Conservation (phyloP, 2,888 invertebrate species). For the Aphodius sticticus region DNA sequence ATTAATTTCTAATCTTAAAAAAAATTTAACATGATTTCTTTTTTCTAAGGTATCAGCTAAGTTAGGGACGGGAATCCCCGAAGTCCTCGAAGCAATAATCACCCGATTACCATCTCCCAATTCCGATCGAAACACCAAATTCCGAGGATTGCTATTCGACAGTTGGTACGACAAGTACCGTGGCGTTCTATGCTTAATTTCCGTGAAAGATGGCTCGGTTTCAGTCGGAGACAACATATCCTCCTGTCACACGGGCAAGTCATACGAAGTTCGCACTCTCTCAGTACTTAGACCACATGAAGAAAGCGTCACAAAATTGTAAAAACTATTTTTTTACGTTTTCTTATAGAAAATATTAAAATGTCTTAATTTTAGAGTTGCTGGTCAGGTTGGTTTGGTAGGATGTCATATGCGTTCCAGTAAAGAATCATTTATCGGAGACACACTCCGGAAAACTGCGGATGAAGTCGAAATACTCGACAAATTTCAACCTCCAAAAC, state of each 20-base stretch:
- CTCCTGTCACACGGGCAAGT: slow-evolving; percentile 74
- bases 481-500: slow-evolving; percentile 73
- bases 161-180: slow-evolving; percentile 92
- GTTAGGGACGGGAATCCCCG: slow-evolving; percentile 82
- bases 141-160: slow-evolving; percentile 89
- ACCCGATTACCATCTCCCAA: slow-evolving; percentile 79
- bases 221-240: slow-evolving; percentile 78
- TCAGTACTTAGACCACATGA: slow-evolving; percentile 84
- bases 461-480: slow-evolving; percentile 66
- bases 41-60: slow-evolving; percentile 83
- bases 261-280: slow-evolving; percentile 80
- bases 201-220: slow-evolving; percentile 79
- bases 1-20: no score
- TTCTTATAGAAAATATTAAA: slow-evolving; percentile 5
- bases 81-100: slow-evolving; percentile 81
- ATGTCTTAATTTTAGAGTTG: slow-evolving; percentile 61
- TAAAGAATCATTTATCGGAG: slow-evolving; percentile 79
- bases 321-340: slow-evolving; percentile 50
- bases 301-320: slow-evolving; percentile 70
- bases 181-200: slow-evolving; percentile 80
- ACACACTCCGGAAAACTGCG: slow-evolving; percentile 71
- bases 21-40: slow-evolving; percentile 8
- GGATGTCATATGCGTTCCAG: slow-evolving; percentile 81
- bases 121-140: slow-evolving; percentile 66
- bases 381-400: slow-evolving; percentile 94